Conservation (phyloP, 2,888 invertebrate genomes). For the Dicyrtoma fusca region DNA sequence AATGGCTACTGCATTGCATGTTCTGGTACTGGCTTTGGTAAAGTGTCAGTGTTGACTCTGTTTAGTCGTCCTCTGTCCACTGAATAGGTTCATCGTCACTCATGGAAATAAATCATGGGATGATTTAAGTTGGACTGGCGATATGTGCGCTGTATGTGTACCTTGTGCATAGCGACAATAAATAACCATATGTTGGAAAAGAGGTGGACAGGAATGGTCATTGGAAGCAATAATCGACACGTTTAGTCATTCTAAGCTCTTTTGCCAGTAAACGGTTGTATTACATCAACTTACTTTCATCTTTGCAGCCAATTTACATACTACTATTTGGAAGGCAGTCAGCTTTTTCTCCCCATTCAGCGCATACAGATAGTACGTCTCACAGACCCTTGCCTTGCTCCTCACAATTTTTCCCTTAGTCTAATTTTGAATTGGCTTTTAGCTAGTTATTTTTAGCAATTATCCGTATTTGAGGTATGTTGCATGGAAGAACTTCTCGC, state of each 20-base stretch:
- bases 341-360: too few species aligned
- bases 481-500: too few species aligned
- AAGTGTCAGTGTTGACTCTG: background rate
- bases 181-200: slow-evolving; percentile 15
- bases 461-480: too few species aligned
- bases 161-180: slow-evolving; percentile 2
- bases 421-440: too few species aligned
- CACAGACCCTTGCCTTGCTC: too few species aligned
- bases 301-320: background rate
- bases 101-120: slow-evolving; percentile 31
- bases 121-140: background rate
- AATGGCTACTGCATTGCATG: background rate
- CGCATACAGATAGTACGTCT: too few species aligned
- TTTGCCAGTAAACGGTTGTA: slow-evolving; percentile 15
- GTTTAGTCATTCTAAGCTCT: slow-evolving; percentile 22
- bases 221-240: slow-evolving; percentile 29
- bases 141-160: background rate
- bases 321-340: background rate
- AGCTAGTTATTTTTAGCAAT: too few species aligned
- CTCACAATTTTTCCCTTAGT: too few species aligned
- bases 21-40: background rate
- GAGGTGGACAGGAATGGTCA: slow-evolving; percentile 25
- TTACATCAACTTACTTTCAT: slow-evolving; percentile 23
- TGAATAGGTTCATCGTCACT: slow-evolving; percentile 7
- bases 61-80: background rate